These are phyloP conservation scores for Dipus sagitta DNA, from an alignment of 2,797 vertebrate genomes.

Conservation along the genomic window DNA sequence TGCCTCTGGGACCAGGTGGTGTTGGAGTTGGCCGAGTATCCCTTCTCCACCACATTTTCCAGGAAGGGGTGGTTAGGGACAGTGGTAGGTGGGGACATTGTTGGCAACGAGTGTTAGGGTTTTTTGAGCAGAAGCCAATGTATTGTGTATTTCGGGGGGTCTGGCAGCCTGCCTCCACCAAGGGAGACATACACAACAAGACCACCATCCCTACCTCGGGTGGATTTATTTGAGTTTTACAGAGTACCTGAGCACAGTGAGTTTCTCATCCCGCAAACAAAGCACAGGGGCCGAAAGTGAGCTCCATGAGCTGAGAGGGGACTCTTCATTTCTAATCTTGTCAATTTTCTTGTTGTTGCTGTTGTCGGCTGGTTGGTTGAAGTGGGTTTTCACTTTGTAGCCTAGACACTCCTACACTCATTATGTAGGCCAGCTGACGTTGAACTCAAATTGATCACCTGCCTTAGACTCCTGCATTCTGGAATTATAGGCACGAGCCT, in stretches of 20 bases:
- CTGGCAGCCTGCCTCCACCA: constrained; percentile 60
- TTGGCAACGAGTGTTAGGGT: constrained; percentile 51
- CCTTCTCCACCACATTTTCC: constrained; percentile 77
- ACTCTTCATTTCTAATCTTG: neutral
- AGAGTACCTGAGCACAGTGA: neutral
- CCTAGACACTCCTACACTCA: neutral
- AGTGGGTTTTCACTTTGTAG: neutral
- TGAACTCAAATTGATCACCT: too few species aligned
- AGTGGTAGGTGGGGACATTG: constrained; percentile 55
- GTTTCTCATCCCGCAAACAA: neutral
- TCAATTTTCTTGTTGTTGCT: too few species aligned
- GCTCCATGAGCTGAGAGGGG: neutral
- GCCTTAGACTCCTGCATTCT: neutral
- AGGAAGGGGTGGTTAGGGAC: constrained; percentile 78
- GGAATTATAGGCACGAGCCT: neutral
- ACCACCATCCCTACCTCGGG: accelerated
- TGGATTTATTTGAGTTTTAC: neutral
- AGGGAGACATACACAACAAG: neutral
- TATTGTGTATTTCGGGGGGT: constrained; percentile 71
- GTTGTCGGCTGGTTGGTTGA: neutral
- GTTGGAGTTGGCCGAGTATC: constrained; percentile 40
- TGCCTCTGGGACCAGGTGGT: constrained; percentile 73
- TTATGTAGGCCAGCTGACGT: too few species aligned
- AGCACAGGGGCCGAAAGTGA: neutral
- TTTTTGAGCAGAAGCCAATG: constrained; percentile 75